Conservation (phyloP, 2,888 invertebrate genomes). For the Hemithea aestivaria region DNA sequence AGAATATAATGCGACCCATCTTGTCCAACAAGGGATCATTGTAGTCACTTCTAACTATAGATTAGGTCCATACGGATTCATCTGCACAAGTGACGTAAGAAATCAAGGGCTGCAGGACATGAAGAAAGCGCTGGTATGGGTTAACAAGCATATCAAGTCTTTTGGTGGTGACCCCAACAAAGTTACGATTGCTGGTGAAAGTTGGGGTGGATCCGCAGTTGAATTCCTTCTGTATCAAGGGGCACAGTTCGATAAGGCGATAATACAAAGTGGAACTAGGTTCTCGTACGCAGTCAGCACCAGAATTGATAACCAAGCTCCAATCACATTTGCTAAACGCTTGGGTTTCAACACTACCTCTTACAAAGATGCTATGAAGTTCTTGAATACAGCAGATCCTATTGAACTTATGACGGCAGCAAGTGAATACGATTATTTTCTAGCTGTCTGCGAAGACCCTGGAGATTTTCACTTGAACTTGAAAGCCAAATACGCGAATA, state of each 20-base stretch:
- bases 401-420: conserved; percentile 38
- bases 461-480: conserved; percentile 21
- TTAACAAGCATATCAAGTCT: conserved; percentile 44
- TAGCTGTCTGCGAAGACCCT: conserved; percentile 32
- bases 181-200: conserved; percentile 55
- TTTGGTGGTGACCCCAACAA: conserved; percentile 50
- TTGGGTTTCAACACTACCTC: conserved; percentile 35
- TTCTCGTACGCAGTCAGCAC: conserved; percentile 34
- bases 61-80: conserved; percentile 57
- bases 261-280: conserved; percentile 50
- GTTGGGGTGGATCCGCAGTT: conserved; percentile 52
- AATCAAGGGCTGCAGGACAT: conserved; percentile 60
- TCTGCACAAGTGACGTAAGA: conserved; percentile 47
- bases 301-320: conserved; percentile 35
- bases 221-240: conserved; percentile 51
- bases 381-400: conserved; percentile 36
- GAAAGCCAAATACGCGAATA: conserved; percentile 33
- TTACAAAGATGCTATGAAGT: conserved; percentile 35
- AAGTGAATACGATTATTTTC: conserved; percentile 24
- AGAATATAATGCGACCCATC: conserved; percentile 45
- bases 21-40: conserved; percentile 45
- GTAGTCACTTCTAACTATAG: conserved; percentile 51
- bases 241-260: conserved; percentile 45
- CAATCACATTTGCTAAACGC: conserved; percentile 39
- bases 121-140: conserved; percentile 48